Percentiles rank a stretch among this genome's conserved stretches.
These are phyloP conservation scores for Oreochromis aureus DNA, from an alignment of 2,113 vertebrate genomes.

Conservation along the genomic window DNA sequence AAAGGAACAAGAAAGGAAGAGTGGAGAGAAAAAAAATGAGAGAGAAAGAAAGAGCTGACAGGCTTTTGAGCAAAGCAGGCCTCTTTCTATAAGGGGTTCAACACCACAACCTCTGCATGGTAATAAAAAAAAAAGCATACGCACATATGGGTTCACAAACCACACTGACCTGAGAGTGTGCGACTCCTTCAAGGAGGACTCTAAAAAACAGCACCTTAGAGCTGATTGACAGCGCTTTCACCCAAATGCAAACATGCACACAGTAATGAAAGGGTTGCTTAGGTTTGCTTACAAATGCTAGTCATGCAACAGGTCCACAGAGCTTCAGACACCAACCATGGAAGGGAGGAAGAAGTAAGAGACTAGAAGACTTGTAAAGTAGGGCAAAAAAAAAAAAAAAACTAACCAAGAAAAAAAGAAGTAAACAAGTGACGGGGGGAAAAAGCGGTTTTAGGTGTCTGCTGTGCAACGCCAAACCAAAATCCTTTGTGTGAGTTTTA, in stretches of 20 bases:
- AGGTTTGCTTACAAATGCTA: not conserved
- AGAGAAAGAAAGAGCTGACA: slow-evolving; percentile 30
- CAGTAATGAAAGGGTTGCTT: not conserved
- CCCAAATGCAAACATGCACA: not conserved
- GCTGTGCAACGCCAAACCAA: not conserved
- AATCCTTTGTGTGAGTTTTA: slow-evolving; percentile 1
- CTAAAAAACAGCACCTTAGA: not conserved
- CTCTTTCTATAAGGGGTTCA: slow-evolving; percentile 8
- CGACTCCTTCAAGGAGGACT: not conserved
- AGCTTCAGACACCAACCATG: not conserved
- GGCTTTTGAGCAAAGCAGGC: slow-evolving; percentile 26
- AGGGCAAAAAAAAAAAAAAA: not conserved
- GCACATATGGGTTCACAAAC: not conserved
- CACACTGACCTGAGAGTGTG: not conserved
- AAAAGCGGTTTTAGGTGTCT: not conserved
- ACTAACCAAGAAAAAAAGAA: not conserved
- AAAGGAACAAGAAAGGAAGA: not conserved
- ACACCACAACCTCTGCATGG: not conserved
- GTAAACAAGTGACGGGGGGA: not conserved
- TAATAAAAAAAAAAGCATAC: slow-evolving; percentile 12
- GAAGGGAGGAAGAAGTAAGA: not conserved
- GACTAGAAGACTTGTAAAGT: not conserved
- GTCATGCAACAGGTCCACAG: not conserved
- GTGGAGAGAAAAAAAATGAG: not conserved
- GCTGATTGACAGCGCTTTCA: slow-evolving; percentile 7